Evolutionary conservation across 2,888 invertebrate genomes (phyloP).

Genomic region (Lasioglossum leucozonium): DNA sequence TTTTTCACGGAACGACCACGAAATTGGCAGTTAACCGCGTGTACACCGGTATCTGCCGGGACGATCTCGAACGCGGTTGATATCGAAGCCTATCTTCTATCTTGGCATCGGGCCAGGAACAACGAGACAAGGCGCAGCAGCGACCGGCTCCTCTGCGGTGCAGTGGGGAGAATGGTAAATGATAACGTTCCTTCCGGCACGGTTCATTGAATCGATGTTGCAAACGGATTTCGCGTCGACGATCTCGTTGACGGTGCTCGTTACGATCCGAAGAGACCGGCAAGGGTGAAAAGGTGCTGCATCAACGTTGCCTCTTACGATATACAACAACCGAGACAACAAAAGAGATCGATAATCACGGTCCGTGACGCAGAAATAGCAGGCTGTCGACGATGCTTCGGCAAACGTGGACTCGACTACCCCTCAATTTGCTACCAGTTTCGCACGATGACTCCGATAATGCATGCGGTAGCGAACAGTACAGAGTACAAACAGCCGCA

Average conservation of each 20-base stretch:
- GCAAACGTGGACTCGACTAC: slow-evolving; percentile 9
- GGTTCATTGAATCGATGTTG: slow-evolving; percentile 42
- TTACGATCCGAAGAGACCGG: background rate
- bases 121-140: background rate
- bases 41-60: slow-evolving; percentile 24
- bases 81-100: slow-evolving; percentile 36
- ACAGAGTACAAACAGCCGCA: background rate
- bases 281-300: slow-evolving; percentile 22
- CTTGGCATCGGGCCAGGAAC: slow-evolving; percentile 33
- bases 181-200: slow-evolving; percentile 56
- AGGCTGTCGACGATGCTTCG: slow-evolving; percentile 22
- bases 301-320: slow-evolving; percentile 24
- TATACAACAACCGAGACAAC: slow-evolving; percentile 38
- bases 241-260: slow-evolving; percentile 14
- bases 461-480: slow-evolving; percentile 11
- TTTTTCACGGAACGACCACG: slow-evolving; percentile 14
- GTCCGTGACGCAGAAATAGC: slow-evolving; percentile 52
- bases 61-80: slow-evolving; percentile 31
- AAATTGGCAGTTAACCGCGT: slow-evolving; percentile 44
- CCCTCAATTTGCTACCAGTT: slow-evolving; percentile 48
- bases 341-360: slow-evolving; percentile 56
- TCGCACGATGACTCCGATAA: slow-evolving; percentile 37
- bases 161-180: slow-evolving; percentile 30
- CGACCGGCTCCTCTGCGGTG: background rate
- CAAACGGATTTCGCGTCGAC: slow-evolving; percentile 38